Evolutionary conservation across 2,113 vertebrate species (phyloP).

Genomic region (Poecile atricapillus): DNA sequence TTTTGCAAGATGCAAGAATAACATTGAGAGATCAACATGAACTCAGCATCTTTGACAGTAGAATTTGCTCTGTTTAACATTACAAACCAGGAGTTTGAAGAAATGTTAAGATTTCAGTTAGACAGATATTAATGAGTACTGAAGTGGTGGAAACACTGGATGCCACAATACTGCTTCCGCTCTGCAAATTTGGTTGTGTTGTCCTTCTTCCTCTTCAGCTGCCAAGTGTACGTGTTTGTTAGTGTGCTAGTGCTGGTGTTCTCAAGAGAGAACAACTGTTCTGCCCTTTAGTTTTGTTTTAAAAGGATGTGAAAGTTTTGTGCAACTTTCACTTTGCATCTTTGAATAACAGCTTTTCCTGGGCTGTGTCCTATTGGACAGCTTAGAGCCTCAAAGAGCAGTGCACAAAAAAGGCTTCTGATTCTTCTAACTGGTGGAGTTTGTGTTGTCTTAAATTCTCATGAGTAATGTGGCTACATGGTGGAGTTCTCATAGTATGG

Average conservation of each 20-base stretch:
- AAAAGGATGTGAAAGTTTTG: background rate
- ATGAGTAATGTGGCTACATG: background rate
- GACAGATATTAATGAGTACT: background rate
- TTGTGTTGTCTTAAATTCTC: background rate
- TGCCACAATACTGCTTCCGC: background rate
- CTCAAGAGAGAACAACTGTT: background rate
- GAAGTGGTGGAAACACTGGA: background rate
- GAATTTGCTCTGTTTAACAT: background rate
- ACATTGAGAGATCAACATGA: background rate
- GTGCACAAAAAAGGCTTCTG: background rate
- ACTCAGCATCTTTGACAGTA: background rate
- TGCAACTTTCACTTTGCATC: background rate
- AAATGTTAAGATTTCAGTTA: background rate
- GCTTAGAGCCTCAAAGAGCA: background rate
- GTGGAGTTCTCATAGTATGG: background rate
- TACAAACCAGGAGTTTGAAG: background rate
- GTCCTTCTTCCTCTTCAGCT: background rate
- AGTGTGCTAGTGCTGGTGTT: background rate
- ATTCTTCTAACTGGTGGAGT: background rate
- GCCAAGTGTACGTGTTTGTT: background rate
- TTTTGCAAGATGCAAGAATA: conserved; percentile 31
- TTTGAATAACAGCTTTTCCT: background rate
- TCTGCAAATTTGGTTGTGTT: background rate
- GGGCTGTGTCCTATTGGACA: background rate
- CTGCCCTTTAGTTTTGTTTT: conserved; percentile 2